Percentiles rank a stretch among this genome's conserved stretches.
These are phyloP conservation scores for Craseonycteris thonglongyai DNA, from an alignment of 2,113 vertebrate genomes.

Conservation along the genomic window DNA sequence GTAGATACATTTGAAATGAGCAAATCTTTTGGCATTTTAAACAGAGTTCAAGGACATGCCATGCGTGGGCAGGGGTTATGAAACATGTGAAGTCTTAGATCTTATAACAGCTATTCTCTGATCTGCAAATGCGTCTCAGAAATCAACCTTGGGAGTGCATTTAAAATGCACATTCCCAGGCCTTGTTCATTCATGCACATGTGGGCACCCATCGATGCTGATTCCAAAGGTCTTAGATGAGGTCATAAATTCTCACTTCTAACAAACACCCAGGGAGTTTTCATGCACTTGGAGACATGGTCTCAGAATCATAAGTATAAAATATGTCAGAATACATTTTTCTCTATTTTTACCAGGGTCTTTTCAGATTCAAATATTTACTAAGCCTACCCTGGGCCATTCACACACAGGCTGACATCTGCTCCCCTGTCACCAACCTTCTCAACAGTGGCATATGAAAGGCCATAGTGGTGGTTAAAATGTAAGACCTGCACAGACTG, in stretches of 20 bases:
- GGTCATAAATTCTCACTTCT: neutral
- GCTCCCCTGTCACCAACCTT: neutral
- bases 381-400: neutral
- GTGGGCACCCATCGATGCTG: neutral
- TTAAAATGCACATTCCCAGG: neutral
- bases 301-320: neutral
- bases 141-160: neutral
- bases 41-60: conserved; percentile 45
- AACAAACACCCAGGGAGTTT: neutral
- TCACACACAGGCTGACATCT: neutral
- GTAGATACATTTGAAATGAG: conserved; percentile 20
- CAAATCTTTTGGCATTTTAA: conserved; percentile 30
- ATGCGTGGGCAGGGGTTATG: conserved; percentile 34
- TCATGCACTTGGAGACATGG: neutral
- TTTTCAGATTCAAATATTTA: neutral
- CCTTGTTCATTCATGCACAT: neutral
- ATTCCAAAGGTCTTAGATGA: neutral
- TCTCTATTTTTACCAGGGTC: neutral
- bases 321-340: neutral
- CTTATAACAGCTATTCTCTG: neutral
- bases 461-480: neutral
- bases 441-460: neutral
- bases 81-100: conserved; percentile 7
- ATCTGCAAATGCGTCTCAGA: neutral
- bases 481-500: neutral